A percentile compares a stretch with the other conserved stretches of the same genome.
These are phyloP conservation scores for Argopecten irradians DNA, from an alignment of 1,140 invertebrate species.

Conservation along the genomic window DNA sequence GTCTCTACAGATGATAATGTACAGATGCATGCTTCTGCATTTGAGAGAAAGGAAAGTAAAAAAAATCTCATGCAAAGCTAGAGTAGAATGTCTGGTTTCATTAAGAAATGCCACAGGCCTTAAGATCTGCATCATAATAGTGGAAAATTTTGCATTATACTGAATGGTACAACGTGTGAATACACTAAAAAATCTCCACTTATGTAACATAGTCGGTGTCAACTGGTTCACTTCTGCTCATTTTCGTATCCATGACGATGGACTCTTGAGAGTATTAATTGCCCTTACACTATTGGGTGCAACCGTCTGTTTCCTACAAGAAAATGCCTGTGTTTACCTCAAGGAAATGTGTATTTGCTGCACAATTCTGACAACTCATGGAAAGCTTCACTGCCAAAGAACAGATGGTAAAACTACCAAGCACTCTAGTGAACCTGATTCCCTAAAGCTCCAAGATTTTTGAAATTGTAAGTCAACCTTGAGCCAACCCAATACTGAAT, in stretches of 20 bases:
- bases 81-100: conserved; percentile 16
- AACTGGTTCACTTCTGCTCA: not conserved
- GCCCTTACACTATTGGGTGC: not conserved
- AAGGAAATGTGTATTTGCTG: conserved; percentile 17
- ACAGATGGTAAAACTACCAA: conserved; percentile 22
- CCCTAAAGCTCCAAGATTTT: not conserved
- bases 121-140: conserved; percentile 1
- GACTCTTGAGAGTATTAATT: conserved; percentile 22
- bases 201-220: not conserved
- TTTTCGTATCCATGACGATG: conserved; percentile 16
- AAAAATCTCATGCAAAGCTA: conserved; percentile 9
- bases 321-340: conserved; percentile 4
- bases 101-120: conserved; percentile 21
- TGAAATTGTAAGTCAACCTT: not conserved
- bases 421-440: not conserved
- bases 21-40: conserved; percentile 15
- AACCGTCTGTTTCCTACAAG: conserved; percentile 9
- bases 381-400: not conserved
- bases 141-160: conserved; percentile 16
- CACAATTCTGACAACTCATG: conserved; percentile 4
- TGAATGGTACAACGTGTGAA: conserved; percentile 16
- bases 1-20: not conserved
- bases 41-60: not conserved
- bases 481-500: not conserved
- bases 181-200: conserved; percentile 22